Conservation (phyloP, 2,888 invertebrate genomes). For the Ornithoptera alexandrae region DNA sequence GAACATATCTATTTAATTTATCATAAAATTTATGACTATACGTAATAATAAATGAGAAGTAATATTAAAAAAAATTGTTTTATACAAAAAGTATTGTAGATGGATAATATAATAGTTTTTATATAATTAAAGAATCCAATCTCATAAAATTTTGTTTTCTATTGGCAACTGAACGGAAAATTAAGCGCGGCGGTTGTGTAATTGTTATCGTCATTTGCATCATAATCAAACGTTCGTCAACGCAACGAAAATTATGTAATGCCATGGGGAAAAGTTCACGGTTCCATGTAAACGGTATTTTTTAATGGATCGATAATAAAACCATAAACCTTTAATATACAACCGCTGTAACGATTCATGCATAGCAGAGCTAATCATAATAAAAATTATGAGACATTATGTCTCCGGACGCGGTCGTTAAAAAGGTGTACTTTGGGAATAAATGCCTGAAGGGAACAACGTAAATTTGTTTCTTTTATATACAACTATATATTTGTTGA, state of each 20-base stretch:
- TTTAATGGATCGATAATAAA: constrained; percentile 15
- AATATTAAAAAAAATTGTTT: too few relatives aligned
- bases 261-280: constrained; percentile 43
- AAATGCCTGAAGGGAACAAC: constrained; percentile 1
- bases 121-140: constrained; percentile 14
- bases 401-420: constrained; percentile 6
- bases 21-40: too few relatives aligned
- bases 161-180: constrained; percentile 30
- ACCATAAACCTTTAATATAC: constrained; percentile 11
- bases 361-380: constrained; percentile 13
- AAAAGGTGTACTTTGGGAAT: constrained; percentile 4
- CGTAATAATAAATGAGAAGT: too few relatives aligned
- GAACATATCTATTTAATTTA: too few relatives aligned
- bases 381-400: constrained; percentile 14
- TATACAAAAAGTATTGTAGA: not conserved
- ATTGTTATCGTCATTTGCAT: constrained; percentile 70
- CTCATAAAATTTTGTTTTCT: constrained; percentile 1
- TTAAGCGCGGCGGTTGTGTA: constrained; percentile 47
- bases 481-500: too few relatives aligned
- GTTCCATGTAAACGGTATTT: constrained; percentile 34
- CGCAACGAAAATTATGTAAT: constrained; percentile 64
- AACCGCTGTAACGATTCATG: constrained; percentile 1
- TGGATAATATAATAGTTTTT: not conserved
- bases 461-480: not conserved
- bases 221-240: constrained; percentile 51